These are phyloP conservation scores for Pitta sordida DNA, from an alignment of 2,113 vertebrate species.

Conservation along the genomic window DNA sequence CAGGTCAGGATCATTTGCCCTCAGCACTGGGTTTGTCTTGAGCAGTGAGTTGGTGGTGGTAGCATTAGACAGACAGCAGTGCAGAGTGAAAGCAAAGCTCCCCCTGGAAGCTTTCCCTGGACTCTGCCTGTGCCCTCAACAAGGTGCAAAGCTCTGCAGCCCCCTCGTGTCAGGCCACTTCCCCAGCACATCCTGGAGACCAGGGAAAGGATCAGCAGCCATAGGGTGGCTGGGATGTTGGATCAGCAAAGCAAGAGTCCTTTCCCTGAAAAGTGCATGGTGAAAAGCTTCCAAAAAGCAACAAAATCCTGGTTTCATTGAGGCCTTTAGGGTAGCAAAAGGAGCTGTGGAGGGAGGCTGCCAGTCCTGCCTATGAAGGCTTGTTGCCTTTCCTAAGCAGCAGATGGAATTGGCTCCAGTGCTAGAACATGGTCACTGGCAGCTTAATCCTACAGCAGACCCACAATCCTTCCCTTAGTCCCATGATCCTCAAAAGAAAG, in stretches of 20 bases:
- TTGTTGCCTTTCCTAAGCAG: not conserved
- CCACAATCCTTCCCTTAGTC: not conserved
- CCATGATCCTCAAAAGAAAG: not conserved
- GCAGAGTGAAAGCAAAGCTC: not conserved
- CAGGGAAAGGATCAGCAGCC: not conserved
- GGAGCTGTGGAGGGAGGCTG: not conserved
- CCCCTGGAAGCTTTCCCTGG: not conserved
- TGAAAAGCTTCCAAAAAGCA: not conserved
- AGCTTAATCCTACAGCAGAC: not conserved
- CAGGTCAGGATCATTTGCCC: not conserved
- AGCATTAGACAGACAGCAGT: not conserved
- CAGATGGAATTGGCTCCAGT: not conserved
- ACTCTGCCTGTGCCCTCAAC: not conserved
- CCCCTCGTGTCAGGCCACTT: not conserved
- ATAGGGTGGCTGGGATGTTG: rapidly evolving
- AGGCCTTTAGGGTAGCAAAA: not conserved
- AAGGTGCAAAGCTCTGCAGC: not conserved
- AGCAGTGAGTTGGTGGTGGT: not conserved
- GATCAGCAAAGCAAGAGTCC: not conserved
- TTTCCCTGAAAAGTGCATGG: not conserved
- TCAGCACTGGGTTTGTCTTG: not conserved
- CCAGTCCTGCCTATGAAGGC: not conserved
- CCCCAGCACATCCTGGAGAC: rapidly evolving
- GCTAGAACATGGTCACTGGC: not conserved
- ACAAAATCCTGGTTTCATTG: not conserved